These are phyloP conservation scores for Spodoptera litura DNA, from an alignment of 1,140 invertebrate species.

Conservation along the genomic window DNA sequence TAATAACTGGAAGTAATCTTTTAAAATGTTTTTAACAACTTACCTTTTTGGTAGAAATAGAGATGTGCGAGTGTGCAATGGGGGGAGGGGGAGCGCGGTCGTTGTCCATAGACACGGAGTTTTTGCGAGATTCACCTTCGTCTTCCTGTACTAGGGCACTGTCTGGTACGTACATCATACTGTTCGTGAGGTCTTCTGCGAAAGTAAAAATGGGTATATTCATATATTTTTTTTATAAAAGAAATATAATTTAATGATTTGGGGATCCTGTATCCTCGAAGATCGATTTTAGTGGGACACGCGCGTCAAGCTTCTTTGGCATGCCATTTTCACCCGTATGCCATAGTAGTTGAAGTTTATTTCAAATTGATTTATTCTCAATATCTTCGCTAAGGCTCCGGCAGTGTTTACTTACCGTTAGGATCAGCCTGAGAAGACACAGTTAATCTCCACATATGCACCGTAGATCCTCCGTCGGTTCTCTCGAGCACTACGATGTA, in stretches of 20 bases:
- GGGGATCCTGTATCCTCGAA: too few species aligned
- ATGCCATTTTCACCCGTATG: too few species aligned
- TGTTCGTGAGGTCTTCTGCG: constrained; percentile 85
- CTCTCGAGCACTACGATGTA: constrained; percentile 97
- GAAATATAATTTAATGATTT: too few species aligned
- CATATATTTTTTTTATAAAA: too few species aligned
- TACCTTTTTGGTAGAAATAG: constrained; percentile 84
- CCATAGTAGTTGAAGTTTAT: too few species aligned
- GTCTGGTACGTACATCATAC: constrained; percentile 96
- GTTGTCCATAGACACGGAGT: constrained; percentile 80
- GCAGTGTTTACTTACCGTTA: constrained; percentile 71
- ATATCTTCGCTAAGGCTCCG: too few species aligned
- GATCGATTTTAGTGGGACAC: too few species aligned
- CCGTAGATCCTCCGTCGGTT: constrained; percentile 92
- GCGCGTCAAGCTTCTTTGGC: too few species aligned
- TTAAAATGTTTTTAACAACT: neutral
- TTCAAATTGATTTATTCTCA: too few species aligned
- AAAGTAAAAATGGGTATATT: neutral
- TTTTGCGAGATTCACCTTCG: constrained; percentile 86
- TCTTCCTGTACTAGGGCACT: constrained; percentile 94
- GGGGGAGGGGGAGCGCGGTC: constrained; percentile 65
- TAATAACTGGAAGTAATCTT: too few species aligned
- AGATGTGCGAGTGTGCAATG: constrained; percentile 74
- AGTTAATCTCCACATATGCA: constrained; percentile 98
- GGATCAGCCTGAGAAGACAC: constrained; percentile 93